Evolutionary conservation across 1,140 invertebrate species (phyloP).

Genomic region (Radopholus similis): DNA sequence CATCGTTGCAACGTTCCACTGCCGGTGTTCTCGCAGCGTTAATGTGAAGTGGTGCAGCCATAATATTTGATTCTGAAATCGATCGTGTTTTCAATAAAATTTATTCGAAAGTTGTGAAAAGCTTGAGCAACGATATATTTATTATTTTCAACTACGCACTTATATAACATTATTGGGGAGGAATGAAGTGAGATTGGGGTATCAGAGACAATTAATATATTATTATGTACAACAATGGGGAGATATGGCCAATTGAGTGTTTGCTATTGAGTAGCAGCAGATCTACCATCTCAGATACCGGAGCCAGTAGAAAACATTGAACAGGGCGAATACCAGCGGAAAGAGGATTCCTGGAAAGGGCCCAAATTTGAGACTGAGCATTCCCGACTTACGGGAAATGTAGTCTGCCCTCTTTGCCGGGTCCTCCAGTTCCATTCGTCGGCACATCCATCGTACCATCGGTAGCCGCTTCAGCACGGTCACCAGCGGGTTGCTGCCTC

Average conservation of each 20-base stretch:
- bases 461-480: slow-evolving; percentile 9
- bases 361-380: not conserved
- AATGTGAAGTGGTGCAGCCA: no score
- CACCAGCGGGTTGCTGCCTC: slow-evolving; percentile 6
- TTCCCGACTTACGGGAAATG: slow-evolving; percentile 40
- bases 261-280: not conserved
- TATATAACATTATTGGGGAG: not conserved
- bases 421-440: slow-evolving; percentile 46
- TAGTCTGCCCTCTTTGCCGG: slow-evolving; percentile 52
- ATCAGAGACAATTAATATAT: not conserved
- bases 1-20: slow-evolving; percentile 48
- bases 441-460: slow-evolving; percentile 27
- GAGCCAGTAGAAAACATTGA: slow-evolving; percentile 49
- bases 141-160: not conserved
- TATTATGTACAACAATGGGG: no score
- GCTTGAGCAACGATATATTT: no score
- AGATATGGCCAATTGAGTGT: no score
- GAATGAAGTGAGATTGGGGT: not conserved
- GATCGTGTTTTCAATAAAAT: not conserved
- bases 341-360: slow-evolving; percentile 44
- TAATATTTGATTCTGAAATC: no score
- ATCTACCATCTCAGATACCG: slow-evolving; percentile 13
- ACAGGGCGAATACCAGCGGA: slow-evolving; percentile 40
- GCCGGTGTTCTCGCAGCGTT: slow-evolving; percentile 33
- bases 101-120: not conserved